Percentiles rank a stretch among this genome's conserved stretches.
These are phyloP conservation scores for Stenchaetothrips biformis DNA, from an alignment of 2,888 invertebrate species.

Conservation along the genomic window DNA sequence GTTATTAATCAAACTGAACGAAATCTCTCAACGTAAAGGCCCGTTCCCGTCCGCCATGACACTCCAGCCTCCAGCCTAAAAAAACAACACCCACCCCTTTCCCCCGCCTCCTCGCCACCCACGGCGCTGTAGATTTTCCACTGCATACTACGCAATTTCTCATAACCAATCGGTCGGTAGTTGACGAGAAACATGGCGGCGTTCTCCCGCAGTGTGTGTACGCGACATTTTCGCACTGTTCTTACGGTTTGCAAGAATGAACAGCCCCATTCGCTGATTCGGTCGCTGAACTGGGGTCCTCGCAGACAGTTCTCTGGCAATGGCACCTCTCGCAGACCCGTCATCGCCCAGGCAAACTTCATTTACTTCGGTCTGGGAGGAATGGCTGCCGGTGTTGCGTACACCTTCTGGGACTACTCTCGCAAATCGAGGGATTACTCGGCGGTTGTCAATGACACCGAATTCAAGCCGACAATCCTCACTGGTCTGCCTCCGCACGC, in stretches of 20 bases:
- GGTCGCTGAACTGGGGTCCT: not conserved
- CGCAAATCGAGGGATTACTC: not conserved
- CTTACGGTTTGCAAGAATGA: constrained; percentile 1
- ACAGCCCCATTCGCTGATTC: not conserved
- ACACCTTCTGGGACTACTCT: not conserved
- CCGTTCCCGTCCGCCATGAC: too few species aligned
- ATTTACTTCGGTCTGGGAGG: not conserved
- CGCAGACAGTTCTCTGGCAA: not conserved
- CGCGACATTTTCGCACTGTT: not conserved
- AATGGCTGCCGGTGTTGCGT: not conserved
- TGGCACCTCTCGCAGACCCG: not conserved
- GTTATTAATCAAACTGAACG: too few species aligned
- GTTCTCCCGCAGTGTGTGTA: not conserved
- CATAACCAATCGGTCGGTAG: not conserved
- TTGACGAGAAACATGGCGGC: constrained; percentile 1
- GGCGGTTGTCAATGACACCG: not conserved
- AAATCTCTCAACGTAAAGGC: too few species aligned
- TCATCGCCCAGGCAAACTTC: not conserved
- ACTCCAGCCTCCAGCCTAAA: too few species aligned
- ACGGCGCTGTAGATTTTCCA: too few species aligned
- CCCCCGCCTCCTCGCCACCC: too few species aligned
- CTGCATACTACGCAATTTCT: too few species aligned
- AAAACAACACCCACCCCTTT: too few species aligned
- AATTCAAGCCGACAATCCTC: not conserved
- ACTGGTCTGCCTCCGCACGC: not conserved